Evolutionary conservation across 1,140 invertebrate species (phyloP).

Genomic region (Glossosoma conforme): DNA sequence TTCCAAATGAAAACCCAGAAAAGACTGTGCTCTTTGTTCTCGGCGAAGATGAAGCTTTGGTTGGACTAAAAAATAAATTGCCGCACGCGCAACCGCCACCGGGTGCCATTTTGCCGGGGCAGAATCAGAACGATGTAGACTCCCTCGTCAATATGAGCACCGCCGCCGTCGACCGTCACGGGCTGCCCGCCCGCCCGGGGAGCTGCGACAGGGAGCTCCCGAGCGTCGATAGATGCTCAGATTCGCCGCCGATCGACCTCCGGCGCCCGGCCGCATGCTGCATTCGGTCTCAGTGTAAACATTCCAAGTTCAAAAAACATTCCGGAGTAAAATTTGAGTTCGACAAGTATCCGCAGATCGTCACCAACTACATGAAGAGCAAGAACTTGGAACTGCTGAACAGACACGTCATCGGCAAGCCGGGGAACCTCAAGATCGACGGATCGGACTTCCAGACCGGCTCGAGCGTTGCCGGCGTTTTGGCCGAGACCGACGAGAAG

Average conservation of each 20-base stretch:
- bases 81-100: neutral
- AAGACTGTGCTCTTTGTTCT: slow-evolving; percentile 66
- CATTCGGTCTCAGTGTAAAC: slow-evolving; percentile 41
- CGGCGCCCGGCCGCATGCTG: slow-evolving; percentile 38
- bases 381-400: slow-evolving; percentile 62
- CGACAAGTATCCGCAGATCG: slow-evolving; percentile 63
- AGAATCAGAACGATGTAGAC: neutral
- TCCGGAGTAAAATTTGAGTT: slow-evolving; percentile 66
- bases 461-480: slow-evolving; percentile 39
- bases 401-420: slow-evolving; percentile 57
- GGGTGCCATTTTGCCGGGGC: neutral
- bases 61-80: slow-evolving; percentile 47
- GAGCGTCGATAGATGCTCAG: neutral
- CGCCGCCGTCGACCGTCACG: neutral
- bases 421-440: slow-evolving; percentile 48
- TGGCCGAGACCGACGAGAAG: slow-evolving; percentile 47
- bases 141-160: neutral
- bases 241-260: too few relatives aligned
- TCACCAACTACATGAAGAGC: slow-evolving; percentile 66
- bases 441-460: slow-evolving; percentile 46
- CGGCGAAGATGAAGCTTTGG: slow-evolving; percentile 66
- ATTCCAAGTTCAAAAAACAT: slow-evolving; percentile 57
- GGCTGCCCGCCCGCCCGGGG: neutral
- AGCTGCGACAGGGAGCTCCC: neutral
- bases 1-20: neutral